phyloP scores from a whole-genome alignment of 2,888 invertebrate species.

The Drosophila infuscata region DNA sequence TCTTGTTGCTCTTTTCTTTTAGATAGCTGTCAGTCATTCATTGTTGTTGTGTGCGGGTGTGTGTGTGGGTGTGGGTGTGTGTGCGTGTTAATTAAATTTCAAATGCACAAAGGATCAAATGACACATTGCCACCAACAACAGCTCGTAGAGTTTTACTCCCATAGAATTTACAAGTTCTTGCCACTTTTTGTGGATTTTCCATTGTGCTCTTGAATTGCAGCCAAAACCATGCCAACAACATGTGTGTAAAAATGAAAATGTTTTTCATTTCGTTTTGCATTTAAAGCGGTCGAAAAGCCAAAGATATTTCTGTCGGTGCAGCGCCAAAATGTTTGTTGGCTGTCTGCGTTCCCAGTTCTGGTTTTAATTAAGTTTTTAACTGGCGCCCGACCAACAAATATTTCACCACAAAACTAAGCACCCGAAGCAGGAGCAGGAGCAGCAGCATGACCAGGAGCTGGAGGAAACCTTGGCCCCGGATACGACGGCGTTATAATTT shows the following conservation, averaged over 20 bases:
- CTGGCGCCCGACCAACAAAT: conserved; percentile 72
- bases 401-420: conserved; percentile 31
- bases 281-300: conserved; percentile 23
- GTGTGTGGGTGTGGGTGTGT: conserved; percentile 25
- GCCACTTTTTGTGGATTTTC: conserved; percentile 22
- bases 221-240: conserved; percentile 43
- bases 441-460: background rate
- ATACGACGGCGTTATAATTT: conserved; percentile 49
- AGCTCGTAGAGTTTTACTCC: conserved; percentile 1
- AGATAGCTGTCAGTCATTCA: conserved; percentile 28
- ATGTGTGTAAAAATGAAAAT: conserved; percentile 70
- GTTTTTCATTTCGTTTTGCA: conserved; percentile 31
- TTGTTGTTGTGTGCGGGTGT: conserved; percentile 7
- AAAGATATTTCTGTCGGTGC: conserved; percentile 55
- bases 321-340: conserved; percentile 59
- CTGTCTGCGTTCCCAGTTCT: conserved; percentile 70
- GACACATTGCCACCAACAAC: conserved; percentile 42
- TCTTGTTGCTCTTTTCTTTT: conserved; percentile 35
- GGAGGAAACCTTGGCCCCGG: conserved; percentile 9
- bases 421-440: background rate
- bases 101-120: conserved; percentile 71
- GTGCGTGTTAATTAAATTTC: conserved; percentile 75
- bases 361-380: conserved; percentile 78
- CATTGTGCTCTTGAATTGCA: conserved; percentile 64
- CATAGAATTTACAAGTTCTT: conserved; percentile 13